Evolutionary conservation across 2,888 invertebrate genomes (phyloP).

Genomic region (Monoplex corrugatus): DNA sequence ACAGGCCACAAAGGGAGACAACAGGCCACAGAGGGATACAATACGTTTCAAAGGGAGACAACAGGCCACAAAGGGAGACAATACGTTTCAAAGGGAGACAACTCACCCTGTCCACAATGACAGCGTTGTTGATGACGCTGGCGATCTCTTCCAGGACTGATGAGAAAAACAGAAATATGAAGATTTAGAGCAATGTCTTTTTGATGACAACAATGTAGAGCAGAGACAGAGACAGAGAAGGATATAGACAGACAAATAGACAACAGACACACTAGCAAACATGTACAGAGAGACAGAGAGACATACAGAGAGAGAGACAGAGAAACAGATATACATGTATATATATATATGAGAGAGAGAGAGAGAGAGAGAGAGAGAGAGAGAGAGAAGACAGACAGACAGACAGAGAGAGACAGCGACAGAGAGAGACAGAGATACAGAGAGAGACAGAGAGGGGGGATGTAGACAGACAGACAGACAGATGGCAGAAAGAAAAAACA

Average conservation of each 20-base stretch:
- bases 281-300: too few species aligned
- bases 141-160: constrained; percentile 76
- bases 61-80: not conserved
- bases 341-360: not conserved
- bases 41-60: not conserved
- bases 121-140: constrained; percentile 65
- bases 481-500: too few species aligned
- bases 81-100: not conserved
- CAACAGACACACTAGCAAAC: not conserved
- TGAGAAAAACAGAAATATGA: constrained; percentile 52
- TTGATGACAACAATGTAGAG: too few species aligned
- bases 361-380: not conserved
- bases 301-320: too few species aligned
- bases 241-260: too few species aligned
- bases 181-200: not conserved
- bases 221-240: too few species aligned
- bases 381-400: too few species aligned
- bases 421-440: too few species aligned
- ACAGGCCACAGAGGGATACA: not conserved
- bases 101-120: constrained; percentile 75
- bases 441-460: too few species aligned
- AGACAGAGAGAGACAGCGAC: too few species aligned
- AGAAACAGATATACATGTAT: not conserved
- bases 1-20: too few species aligned
- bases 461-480: too few species aligned